Percentiles rank a stretch among this genome's conserved stretches.
phyloP scores from a whole-genome alignment of 2,888 invertebrate species.

The Xanthorhoe spadicearia region DNA sequence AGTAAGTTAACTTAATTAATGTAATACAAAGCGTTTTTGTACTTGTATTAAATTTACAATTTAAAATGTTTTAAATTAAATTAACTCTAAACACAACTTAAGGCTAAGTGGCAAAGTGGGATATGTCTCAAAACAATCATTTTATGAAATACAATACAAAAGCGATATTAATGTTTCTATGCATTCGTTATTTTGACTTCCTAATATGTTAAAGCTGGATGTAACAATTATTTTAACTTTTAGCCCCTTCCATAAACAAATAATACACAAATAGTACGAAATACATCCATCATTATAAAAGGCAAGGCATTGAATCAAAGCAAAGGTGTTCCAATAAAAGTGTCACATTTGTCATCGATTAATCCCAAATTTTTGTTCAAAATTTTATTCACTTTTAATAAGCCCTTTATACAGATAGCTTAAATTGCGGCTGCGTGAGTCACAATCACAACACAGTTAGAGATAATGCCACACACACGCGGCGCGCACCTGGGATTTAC shows the following conservation, averaged over 20 bases:
- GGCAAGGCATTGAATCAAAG: slow-evolving; percentile 42
- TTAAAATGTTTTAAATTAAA: slow-evolving; percentile 44
- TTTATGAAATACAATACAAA: slow-evolving; percentile 50
- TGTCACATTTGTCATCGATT: slow-evolving; percentile 66
- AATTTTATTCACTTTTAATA: slow-evolving; percentile 54
- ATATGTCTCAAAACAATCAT: slow-evolving; percentile 67
- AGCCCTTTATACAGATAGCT: slow-evolving; percentile 59
- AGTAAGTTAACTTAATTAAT: slow-evolving; percentile 44
- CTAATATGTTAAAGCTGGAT: slow-evolving; percentile 71
- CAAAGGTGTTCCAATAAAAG: slow-evolving; percentile 65
- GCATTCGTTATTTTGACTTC: slow-evolving; percentile 52
- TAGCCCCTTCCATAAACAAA: slow-evolving; percentile 48
- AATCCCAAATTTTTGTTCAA: slow-evolving; percentile 60
- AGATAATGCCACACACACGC: slow-evolving; percentile 47
- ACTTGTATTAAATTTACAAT: slow-evolving; percentile 54
- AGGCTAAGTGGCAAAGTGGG: slow-evolving; percentile 74
- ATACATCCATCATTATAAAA: slow-evolving; percentile 21
- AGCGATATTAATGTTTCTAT: slow-evolving; percentile 56
- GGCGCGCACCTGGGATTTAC: slow-evolving; percentile 57
- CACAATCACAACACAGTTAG: slow-evolving; percentile 69
- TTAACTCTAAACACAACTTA: slow-evolving; percentile 41
- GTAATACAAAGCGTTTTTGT: slow-evolving; percentile 53
- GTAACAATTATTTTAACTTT: slow-evolving; percentile 49
- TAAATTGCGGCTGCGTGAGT: slow-evolving; percentile 53
- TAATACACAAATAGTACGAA: slow-evolving; percentile 37